These are phyloP conservation scores for Hydra vulgaris DNA, from an alignment of 30 jellyfish, hydroid and myxozoan species.

Conservation along the genomic window DNA sequence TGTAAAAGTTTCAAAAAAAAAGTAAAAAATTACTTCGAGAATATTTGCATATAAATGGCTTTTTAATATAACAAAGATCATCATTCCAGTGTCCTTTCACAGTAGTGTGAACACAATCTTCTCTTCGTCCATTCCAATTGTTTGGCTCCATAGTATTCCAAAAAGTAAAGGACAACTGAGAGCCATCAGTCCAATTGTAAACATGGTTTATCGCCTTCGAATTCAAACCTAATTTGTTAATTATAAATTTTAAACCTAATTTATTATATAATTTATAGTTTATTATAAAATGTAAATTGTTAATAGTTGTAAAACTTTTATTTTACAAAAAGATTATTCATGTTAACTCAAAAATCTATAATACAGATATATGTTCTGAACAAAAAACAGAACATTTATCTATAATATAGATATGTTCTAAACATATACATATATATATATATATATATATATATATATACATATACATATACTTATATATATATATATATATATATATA, in stretches of 20 bases:
- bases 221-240: conserved; percentile 40
- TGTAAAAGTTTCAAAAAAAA: not conserved
- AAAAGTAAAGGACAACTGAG: conserved; percentile 45
- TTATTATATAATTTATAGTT: not conserved
- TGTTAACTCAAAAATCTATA: no score
- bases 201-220: conserved; percentile 39
- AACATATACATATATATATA: no score
- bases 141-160: conserved; percentile 65
- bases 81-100: conserved; percentile 66
- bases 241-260: not conserved
- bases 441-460: no score
- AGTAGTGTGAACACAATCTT: conserved; percentile 26
- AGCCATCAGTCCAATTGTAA: conserved; percentile 69
- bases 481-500: no score
- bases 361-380: no score
- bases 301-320: no score
- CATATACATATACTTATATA: no score
- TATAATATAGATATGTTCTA: no score
- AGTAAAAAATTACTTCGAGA: conserved; percentile 55
- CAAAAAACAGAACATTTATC: no score
- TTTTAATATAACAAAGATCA: conserved; percentile 32
- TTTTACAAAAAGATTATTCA: no score
- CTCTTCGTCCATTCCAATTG: conserved; percentile 36
- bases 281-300: not conserved
- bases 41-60: conserved; percentile 50